Conservation (phyloP, 2,113 vertebrate species). For the Poecile atricapillus region DNA sequence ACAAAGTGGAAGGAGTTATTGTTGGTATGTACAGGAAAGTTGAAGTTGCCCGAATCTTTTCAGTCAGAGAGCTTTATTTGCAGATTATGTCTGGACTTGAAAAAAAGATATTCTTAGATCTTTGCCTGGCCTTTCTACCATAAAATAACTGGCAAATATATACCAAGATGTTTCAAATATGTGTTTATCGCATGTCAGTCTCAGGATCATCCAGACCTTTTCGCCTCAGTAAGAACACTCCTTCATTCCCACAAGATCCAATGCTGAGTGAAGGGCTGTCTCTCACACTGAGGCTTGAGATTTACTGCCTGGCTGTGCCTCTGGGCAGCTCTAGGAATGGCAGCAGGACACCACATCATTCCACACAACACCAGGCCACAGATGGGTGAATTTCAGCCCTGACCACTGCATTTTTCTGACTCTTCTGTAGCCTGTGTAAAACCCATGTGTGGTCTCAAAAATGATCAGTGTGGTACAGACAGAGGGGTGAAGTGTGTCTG, state of each 20-base stretch:
- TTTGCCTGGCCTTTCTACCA: not conserved
- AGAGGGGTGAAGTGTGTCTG: not conserved
- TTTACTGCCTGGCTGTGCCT: fast-evolving
- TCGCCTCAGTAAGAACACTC: not conserved
- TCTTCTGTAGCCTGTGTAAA: not conserved
- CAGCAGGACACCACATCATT: not conserved
- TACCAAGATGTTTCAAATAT: not conserved
- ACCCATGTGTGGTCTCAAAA: not conserved
- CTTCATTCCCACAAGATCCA: not conserved
- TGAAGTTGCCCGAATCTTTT: not conserved
- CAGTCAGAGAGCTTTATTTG: not conserved
- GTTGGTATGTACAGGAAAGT: not conserved
- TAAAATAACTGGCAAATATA: not conserved
- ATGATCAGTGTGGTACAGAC: not conserved
- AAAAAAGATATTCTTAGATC: not conserved
- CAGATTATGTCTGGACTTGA: not conserved
- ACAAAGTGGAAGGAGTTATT: not conserved
- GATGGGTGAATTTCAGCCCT: not conserved
- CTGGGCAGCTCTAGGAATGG: not conserved
- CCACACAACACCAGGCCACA: not conserved
- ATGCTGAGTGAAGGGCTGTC: not conserved
- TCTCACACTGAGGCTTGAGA: not conserved
- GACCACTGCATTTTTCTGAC: not conserved
- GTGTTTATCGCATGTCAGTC: not conserved
- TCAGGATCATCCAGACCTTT: not conserved